Percentiles rank a stretch among this genome's conserved stretches.
Conservation (phyloP, 1,140 invertebrate species). For the Phthorimaea operculella region DNA sequence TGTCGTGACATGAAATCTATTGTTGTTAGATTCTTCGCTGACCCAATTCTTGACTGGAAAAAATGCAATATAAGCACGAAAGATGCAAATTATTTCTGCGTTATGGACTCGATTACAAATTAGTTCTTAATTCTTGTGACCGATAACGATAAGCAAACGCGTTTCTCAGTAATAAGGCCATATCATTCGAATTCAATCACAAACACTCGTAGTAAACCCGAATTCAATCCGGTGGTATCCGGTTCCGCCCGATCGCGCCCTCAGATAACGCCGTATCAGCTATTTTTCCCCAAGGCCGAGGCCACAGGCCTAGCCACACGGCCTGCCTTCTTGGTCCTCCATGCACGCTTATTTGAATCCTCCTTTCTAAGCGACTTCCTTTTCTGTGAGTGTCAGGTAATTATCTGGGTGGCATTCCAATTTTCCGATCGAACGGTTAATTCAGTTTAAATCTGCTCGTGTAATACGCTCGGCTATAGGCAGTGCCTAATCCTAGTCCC, state of each 20-base stretch:
- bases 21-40: too few relatives aligned
- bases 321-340: constrained; percentile 48
- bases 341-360: constrained; percentile 63
- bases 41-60: too few relatives aligned
- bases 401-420: constrained; percentile 68
- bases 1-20: too few relatives aligned
- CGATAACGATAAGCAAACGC: neutral
- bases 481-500: constrained; percentile 57
- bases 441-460: constrained; percentile 67
- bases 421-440: constrained; percentile 67
- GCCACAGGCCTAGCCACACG: constrained; percentile 20
- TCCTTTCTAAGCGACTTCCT: constrained; percentile 58
- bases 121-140: neutral
- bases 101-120: too few relatives aligned
- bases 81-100: too few relatives aligned
- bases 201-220: constrained; percentile 25
- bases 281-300: constrained; percentile 41
- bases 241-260: constrained; percentile 37
- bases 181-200: constrained; percentile 20
- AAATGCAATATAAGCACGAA: too few relatives aligned
- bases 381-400: constrained; percentile 68
- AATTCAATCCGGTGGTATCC: constrained; percentile 36
- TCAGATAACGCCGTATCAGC: constrained; percentile 38
- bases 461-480: constrained; percentile 52
- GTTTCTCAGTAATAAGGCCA: neutral